Conservation (phyloP, 2,113 vertebrate species). For the Menidia beryllina region DNA sequence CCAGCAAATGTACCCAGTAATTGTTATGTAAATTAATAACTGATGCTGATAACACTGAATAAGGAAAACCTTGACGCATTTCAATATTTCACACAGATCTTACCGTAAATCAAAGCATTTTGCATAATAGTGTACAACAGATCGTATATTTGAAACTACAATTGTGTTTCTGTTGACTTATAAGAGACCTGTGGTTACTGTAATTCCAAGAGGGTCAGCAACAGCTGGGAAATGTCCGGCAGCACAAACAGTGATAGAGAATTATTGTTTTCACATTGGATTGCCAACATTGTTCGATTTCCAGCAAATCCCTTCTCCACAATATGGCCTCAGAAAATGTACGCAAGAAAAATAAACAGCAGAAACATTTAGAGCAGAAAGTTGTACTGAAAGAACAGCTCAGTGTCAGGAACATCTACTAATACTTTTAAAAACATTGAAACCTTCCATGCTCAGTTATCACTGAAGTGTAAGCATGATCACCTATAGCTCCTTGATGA, state of each 20-base stretch:
- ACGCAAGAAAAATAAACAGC: neutral
- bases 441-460: neutral
- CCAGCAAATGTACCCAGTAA: neutral
- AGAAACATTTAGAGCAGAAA: neutral
- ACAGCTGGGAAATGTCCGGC: conserved; percentile 35
- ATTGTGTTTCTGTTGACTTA: conserved; percentile 7
- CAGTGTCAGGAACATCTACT: neutral
- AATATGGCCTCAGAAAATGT: neutral
- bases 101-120: neutral
- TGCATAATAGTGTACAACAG: neutral
- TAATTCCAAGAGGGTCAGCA: conserved; percentile 21
- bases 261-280: neutral
- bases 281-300: no score
- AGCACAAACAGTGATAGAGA: neutral
- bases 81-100: neutral
- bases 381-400: neutral
- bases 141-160: neutral
- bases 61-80: neutral
- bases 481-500: neutral
- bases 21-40: neutral
- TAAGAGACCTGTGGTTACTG: conserved; percentile 1
- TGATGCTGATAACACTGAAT: neutral
- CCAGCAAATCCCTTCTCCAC: no score
- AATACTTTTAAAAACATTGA: neutral
- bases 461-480: neutral